These are phyloP conservation scores for Leptodactylus fuscus DNA, from an alignment of 2,113 vertebrate species.

Conservation along the genomic window DNA sequence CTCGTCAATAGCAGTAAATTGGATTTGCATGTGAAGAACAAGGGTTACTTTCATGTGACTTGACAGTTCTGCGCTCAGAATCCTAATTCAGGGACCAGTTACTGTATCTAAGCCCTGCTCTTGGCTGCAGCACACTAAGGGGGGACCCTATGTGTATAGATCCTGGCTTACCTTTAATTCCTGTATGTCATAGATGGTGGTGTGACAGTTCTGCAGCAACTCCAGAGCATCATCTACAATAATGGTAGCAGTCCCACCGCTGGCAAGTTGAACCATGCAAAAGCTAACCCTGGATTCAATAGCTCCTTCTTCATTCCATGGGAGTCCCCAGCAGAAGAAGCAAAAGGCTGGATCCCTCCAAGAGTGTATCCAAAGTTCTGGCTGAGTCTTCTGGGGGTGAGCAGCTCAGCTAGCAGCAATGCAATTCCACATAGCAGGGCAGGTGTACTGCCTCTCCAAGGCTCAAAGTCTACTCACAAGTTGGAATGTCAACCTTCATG, in stretches of 20 bases:
- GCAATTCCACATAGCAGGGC: slow-evolving; percentile 26
- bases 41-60: slow-evolving; percentile 63
- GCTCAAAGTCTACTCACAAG: slow-evolving; percentile 59
- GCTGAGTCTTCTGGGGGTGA: slow-evolving; percentile 22
- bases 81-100: slow-evolving; percentile 40
- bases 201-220: slow-evolving; percentile 28
- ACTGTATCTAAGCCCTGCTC: slow-evolving; percentile 7
- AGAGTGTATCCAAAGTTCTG: slow-evolving; percentile 66
- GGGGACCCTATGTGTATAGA: background rate
- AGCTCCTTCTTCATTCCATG: slow-evolving; percentile 63
- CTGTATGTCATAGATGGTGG: slow-evolving; percentile 51
- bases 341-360: slow-evolving; percentile 54
- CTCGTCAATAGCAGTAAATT: slow-evolving; percentile 3
- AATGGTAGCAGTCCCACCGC: slow-evolving; percentile 61
- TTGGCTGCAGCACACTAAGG: background rate
- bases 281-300: slow-evolving; percentile 65
- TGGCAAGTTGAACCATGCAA: slow-evolving; percentile 63
- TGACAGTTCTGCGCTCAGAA: slow-evolving; percentile 48
- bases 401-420: slow-evolving; percentile 41
- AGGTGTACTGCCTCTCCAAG: slow-evolving; percentile 48
- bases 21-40: slow-evolving; percentile 53
- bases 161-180: slow-evolving; percentile 69
- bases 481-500: slow-evolving; percentile 41
- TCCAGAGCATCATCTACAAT: slow-evolving; percentile 64
- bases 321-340: too few species aligned